These are phyloP conservation scores for Seriola aureovittata DNA, from an alignment of 2,113 vertebrate genomes.

Conservation along the genomic window DNA sequence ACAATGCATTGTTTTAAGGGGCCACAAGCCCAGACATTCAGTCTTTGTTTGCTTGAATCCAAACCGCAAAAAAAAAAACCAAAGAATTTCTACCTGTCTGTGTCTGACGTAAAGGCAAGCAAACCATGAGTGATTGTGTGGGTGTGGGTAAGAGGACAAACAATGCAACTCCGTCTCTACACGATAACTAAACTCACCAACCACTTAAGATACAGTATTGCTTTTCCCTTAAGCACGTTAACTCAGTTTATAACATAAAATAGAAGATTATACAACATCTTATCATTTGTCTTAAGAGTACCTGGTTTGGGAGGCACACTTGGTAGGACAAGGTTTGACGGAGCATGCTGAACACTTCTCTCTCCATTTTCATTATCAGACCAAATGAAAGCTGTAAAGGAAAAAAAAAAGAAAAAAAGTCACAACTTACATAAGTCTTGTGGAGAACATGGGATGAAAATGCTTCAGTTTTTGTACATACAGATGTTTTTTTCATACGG, in stretches of 20 bases:
- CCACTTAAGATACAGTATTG: neutral
- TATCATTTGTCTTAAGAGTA: slow-evolving; percentile 22
- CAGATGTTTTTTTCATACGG: slow-evolving; percentile 85
- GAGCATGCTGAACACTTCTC: slow-evolving; percentile 50
- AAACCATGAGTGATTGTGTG: neutral
- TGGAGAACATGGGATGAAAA: neutral
- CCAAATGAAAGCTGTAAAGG: slow-evolving; percentile 78
- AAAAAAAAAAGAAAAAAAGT: neutral
- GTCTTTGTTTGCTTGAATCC: neutral
- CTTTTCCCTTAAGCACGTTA: neutral
- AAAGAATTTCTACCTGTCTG: neutral
- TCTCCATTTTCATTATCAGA: slow-evolving; percentile 85
- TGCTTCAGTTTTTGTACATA: slow-evolving; percentile 62
- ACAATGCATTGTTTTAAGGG: too few relatives aligned
- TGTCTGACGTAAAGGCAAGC: neutral
- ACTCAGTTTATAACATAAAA: neutral
- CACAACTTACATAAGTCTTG: neutral
- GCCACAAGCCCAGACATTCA: neutral
- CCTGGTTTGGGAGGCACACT: slow-evolving; percentile 68
- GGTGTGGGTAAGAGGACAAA: neutral
- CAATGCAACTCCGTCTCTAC: neutral
- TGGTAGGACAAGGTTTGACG: neutral
- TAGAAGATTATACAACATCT: neutral
- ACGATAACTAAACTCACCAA: too few relatives aligned
- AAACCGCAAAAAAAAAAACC: neutral